Conservation (phyloP, 2,888 invertebrate genomes). For the Andrena haemorrhoa region DNA sequence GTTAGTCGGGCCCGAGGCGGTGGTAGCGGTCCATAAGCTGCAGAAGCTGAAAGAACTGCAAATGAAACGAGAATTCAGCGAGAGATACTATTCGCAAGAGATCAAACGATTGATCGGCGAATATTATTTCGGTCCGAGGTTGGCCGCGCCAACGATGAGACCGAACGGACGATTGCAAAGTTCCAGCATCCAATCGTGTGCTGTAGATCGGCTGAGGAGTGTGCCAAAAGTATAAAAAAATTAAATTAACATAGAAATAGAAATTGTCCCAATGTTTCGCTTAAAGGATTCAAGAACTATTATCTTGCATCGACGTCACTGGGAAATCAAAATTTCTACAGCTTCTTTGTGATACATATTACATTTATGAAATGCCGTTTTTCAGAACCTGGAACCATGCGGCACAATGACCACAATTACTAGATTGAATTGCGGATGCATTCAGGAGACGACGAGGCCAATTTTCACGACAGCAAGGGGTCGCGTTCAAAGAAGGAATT, state of each 20-base stretch:
- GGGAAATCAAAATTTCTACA: background rate
- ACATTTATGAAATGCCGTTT: background rate
- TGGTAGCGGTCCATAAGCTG: slow-evolving; percentile 67
- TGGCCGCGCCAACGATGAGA: slow-evolving; percentile 17
- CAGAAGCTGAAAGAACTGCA: slow-evolving; percentile 74
- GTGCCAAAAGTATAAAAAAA: slow-evolving; percentile 8
- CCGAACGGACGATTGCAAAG: slow-evolving; percentile 17
- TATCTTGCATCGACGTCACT: background rate
- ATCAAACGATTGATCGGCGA: slow-evolving; percentile 75
- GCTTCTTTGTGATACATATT: background rate
- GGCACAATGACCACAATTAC: slow-evolving; percentile 78
- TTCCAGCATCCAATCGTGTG: slow-evolving; percentile 29
- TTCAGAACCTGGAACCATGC: slow-evolving; percentile 73
- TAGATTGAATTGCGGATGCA: slow-evolving; percentile 76
- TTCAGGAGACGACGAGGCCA: slow-evolving; percentile 73
- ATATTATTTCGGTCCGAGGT: slow-evolving; percentile 61
- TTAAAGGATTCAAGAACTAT: background rate
- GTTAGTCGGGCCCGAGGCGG: slow-evolving; percentile 59
- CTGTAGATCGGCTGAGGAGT: slow-evolving; percentile 31
- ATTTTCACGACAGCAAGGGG: slow-evolving; percentile 74
- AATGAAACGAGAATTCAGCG: slow-evolving; percentile 70
- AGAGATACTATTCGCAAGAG: slow-evolving; percentile 75
- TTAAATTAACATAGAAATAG: background rate
- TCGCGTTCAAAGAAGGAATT: slow-evolving; percentile 67
- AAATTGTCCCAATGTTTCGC: background rate